These are phyloP conservation scores for Carassius carassius DNA, from an alignment of 2,113 vertebrate genomes.

Conservation along the genomic window DNA sequence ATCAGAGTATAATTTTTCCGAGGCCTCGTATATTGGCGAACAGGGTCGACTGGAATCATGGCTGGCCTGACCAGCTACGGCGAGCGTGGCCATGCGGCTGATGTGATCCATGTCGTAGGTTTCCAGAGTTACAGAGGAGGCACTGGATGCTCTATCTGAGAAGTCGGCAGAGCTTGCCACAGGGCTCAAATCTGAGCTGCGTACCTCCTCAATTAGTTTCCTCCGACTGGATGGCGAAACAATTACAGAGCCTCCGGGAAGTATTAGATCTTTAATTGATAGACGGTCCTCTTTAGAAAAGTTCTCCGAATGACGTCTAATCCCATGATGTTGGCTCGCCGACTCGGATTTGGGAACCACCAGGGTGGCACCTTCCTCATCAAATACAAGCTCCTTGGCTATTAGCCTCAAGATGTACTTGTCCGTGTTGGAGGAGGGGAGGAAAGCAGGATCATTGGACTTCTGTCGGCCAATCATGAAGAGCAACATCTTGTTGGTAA, in stretches of 20 bases:
- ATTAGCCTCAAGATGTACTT: conserved; percentile 82
- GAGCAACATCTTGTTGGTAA: conserved; percentile 85
- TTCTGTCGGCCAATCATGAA: conserved; percentile 89
- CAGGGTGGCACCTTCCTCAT: conserved; percentile 62
- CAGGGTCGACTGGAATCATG: conserved; percentile 69
- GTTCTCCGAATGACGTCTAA: conserved; percentile 79
- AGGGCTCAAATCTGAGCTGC: conserved; percentile 76
- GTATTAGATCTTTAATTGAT: conserved; percentile 76
- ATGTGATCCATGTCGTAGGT: conserved; percentile 71
- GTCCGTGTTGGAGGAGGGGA: conserved; percentile 89
- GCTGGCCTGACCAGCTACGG: conserved; percentile 67
- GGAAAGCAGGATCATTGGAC: conserved; percentile 83
- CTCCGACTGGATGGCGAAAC: conserved; percentile 73
- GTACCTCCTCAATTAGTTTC: conserved; percentile 85
- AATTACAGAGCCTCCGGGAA: conserved; percentile 72
- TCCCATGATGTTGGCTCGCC: conserved; percentile 65
- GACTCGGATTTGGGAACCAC: conserved; percentile 60
- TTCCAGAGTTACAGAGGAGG: conserved; percentile 71
- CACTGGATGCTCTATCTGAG: conserved; percentile 72
- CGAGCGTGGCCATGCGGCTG: conserved; percentile 62
- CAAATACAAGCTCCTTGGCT: conserved; percentile 78
- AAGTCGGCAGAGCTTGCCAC: conserved; percentile 77
- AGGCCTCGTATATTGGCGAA: conserved; percentile 72
- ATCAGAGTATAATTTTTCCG: conserved; percentile 62
- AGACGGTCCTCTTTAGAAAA: conserved; percentile 65